Base-by-base conservation (phyloP, 2,888 invertebrate species). In the Andricus curvator region DNA sequence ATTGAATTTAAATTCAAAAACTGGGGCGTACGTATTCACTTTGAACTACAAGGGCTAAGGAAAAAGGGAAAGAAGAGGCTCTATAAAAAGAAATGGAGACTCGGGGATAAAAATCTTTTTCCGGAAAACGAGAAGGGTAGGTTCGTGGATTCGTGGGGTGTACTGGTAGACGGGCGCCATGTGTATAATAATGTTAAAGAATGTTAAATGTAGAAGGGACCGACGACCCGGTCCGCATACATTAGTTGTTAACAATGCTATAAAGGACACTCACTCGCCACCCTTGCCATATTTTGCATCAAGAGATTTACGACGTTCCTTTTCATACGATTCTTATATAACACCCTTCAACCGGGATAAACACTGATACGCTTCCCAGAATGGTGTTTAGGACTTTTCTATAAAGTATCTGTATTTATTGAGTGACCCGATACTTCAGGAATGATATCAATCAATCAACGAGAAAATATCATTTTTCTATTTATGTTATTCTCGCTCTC, bases 191-290 rank as follows among this genome's bases (percentile, higher is more conserved):
- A 92, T 91, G 92, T 92, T 91, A 89, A 92, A 92, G 92, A 92
- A 92, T 91, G 92, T 92, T 91, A 90, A 91, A 91, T 86, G 90
- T 81, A 84, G 80, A 86, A 88, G 89, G 90, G 89, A 86, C 86
- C 86, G 86, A 83, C 88, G 84, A 85, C 83, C 86, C 84, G 85
- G 83, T 86, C 88, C 88, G 92, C 91, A 92, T 92, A 92, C 91
- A 92, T 92, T 92, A 92, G 92, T 92, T 92, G 92, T 92, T 92
- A 92, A 92, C 92, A 92, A 92, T 92, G 92, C 92, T 90, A 92
- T 92, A 92, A 92, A 92, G 91, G 91, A 92, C 92, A 92, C 92
- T 91, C 89, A 92, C 88, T 88, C 87, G 81, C 82, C 86, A 87
- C 88, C 86, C 85, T 84, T 83, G 84, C 83, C 84, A 78, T 84